Conservation (phyloP, 1,140 invertebrate genomes). For the Brachionus angularis region DNA sequence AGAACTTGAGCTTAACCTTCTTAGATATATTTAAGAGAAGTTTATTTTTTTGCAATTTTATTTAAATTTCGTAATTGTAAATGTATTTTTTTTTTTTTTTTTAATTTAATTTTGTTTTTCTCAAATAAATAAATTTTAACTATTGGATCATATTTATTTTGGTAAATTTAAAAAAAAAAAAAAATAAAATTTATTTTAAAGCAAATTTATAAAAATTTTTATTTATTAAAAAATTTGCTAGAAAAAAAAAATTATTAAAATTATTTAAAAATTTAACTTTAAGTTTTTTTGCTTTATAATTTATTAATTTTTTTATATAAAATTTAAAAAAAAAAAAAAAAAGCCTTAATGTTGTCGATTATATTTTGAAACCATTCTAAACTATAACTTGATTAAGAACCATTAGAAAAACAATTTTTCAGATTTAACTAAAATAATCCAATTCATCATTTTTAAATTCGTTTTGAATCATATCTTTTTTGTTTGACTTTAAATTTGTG, state of each 20-base stretch:
- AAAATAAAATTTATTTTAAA: not conserved
- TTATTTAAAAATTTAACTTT: no score
- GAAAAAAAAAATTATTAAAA: no score
- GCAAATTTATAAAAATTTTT: conserved; percentile 12
- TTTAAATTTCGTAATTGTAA: no score
- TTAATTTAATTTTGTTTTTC: not conserved
- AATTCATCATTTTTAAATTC: conserved; percentile 33
- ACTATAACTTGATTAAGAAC: no score
- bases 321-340: not conserved
- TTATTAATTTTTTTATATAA: not conserved
- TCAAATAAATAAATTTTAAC: not conserved
- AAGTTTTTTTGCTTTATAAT: not conserved
- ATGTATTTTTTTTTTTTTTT: not conserved
- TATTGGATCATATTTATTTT: conserved; percentile 27
- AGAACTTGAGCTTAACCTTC: no score
- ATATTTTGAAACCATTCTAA: no score
- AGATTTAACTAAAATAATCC: conserved; percentile 19
- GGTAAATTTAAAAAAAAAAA: no score
- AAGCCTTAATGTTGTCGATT: no score
- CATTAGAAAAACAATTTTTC: no score
- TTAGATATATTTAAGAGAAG: no score
- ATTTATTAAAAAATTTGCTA: no score
- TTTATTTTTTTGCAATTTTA: no score
- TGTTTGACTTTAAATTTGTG: conserved; percentile 42
- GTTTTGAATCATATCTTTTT: conserved; percentile 4